Evolutionary conservation across 2,113 vertebrate species (phyloP).

Genomic region (Origma solitaria): DNA sequence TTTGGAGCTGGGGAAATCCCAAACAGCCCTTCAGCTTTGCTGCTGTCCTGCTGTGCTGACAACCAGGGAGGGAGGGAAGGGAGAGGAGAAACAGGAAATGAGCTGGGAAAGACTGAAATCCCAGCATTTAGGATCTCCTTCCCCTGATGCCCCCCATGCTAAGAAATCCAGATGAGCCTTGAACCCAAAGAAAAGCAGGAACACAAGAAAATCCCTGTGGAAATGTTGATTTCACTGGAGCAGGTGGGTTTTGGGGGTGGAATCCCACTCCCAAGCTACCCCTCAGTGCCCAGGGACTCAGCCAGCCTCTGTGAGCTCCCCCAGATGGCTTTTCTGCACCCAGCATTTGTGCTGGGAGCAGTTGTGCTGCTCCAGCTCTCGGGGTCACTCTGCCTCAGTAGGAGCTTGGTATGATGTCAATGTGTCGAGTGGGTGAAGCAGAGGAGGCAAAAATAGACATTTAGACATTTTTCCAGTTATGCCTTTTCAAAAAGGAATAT

Average conservation of each 20-base stretch:
- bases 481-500: slow-evolving; percentile 60
- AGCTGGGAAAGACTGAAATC: background rate
- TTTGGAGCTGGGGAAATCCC: background rate
- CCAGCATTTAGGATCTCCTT: too few species aligned
- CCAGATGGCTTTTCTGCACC: background rate
- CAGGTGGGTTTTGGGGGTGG: background rate
- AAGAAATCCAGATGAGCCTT: background rate
- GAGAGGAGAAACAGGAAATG: background rate
- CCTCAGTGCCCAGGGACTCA: accelerated
- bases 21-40: background rate
- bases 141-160: too few species aligned
- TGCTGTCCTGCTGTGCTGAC: background rate
- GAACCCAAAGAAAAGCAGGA: background rate
- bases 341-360: background rate
- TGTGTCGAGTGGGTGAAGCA: slow-evolving; percentile 73
- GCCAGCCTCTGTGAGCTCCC: background rate
- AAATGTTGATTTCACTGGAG: background rate
- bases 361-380: background rate
- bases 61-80: background rate
- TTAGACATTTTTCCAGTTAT: slow-evolving; percentile 71
- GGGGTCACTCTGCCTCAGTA: slow-evolving; percentile 5
- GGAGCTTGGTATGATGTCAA: slow-evolving; percentile 82
- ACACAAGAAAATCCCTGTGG: background rate
- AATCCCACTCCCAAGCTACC: background rate
- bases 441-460: slow-evolving; percentile 76